phyloP scores from a whole-genome alignment of 92 coral and sea anemone species.

The Porites evermanni region DNA sequence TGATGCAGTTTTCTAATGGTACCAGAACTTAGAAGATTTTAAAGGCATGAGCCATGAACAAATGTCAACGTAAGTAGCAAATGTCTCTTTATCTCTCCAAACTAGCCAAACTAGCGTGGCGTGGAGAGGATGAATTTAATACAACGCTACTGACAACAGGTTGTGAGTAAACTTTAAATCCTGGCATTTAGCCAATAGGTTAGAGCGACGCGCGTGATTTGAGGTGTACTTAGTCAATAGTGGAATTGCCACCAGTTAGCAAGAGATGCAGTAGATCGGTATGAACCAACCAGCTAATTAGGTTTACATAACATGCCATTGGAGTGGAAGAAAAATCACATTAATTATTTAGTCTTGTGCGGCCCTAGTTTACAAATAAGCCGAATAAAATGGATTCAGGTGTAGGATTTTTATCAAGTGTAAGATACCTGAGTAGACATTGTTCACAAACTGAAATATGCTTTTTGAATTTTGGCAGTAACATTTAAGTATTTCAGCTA shows the following conservation, averaged over 20 bases:
- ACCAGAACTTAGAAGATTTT: not conserved
- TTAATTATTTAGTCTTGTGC: constrained; percentile 44
- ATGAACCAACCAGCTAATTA: constrained; percentile 30
- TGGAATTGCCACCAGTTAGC: constrained; percentile 39
- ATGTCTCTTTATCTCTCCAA: not conserved
- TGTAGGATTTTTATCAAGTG: too few relatives aligned
- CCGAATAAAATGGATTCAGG: too few relatives aligned
- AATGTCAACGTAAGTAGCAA: not conserved
- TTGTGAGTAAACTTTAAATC: not conserved
- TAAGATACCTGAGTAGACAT: too few relatives aligned
- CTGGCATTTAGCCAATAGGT: constrained; percentile 38
- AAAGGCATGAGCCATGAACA: constrained; percentile 6
- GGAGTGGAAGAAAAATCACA: constrained; percentile 26
- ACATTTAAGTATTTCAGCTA: too few relatives aligned
- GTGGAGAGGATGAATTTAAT: constrained; percentile 33
- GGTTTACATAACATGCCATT: constrained; percentile 16
- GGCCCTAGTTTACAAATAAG: constrained; percentile 12
- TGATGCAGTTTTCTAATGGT: not conserved
- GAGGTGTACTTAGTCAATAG: constrained; percentile 23
- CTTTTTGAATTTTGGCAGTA: too few relatives aligned
- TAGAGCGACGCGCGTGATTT: constrained; percentile 3
- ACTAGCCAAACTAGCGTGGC: constrained; percentile 7
- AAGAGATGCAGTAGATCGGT: not conserved
- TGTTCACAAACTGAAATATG: too few relatives aligned
- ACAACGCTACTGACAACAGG: constrained; percentile 35